A percentile compares a stretch with the other conserved stretches of the same genome.
phyloP scores from a whole-genome alignment of 2,888 invertebrate genomes.

The Sisyra terminalis region DNA sequence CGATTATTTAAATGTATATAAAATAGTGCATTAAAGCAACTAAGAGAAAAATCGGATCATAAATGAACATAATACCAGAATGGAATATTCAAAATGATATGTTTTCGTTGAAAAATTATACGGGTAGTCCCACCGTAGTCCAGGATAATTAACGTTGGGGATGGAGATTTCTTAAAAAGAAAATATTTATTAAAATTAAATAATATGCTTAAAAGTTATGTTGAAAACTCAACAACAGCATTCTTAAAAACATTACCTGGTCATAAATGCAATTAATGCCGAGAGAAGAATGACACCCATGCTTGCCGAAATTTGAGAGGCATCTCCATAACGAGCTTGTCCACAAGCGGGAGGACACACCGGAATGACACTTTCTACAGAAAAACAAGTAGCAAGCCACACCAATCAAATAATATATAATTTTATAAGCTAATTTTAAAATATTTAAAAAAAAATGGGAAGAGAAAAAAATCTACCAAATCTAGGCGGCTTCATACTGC shows the following conservation, averaged over 20 bases:
- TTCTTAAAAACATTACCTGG: slow-evolving; percentile 22
- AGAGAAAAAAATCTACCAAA: neutral
- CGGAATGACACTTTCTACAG: slow-evolving; percentile 74
- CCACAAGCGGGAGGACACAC: slow-evolving; percentile 89
- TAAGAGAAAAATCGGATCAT: neutral
- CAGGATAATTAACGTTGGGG: slow-evolving; percentile 57
- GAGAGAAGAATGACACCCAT: slow-evolving; percentile 34
- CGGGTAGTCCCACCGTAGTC: slow-evolving; percentile 34
- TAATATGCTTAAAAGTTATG: neutral
- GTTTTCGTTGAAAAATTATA: neutral
- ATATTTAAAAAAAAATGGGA: neutral
- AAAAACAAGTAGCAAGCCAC: slow-evolving; percentile 15
- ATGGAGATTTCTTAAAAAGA: slow-evolving; percentile 42
- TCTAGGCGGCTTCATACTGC: too few species aligned
- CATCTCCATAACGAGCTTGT: slow-evolving; percentile 42
- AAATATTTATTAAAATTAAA: slow-evolving; percentile 4
- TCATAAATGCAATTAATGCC: slow-evolving; percentile 27
- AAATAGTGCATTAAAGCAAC: neutral
- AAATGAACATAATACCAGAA: too few species aligned
- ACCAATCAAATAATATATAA: neutral
- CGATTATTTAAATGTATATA: too few species aligned
- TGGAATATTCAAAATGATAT: slow-evolving; percentile 2
- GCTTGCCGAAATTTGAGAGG: slow-evolving; percentile 31
- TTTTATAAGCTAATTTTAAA: neutral
- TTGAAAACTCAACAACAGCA: neutral